A percentile compares a stretch with the other conserved stretches of the same genome.
phyloP scores from a whole-genome alignment of 2,113 vertebrate genomes.

The Pluvianellus socialis region DNA sequence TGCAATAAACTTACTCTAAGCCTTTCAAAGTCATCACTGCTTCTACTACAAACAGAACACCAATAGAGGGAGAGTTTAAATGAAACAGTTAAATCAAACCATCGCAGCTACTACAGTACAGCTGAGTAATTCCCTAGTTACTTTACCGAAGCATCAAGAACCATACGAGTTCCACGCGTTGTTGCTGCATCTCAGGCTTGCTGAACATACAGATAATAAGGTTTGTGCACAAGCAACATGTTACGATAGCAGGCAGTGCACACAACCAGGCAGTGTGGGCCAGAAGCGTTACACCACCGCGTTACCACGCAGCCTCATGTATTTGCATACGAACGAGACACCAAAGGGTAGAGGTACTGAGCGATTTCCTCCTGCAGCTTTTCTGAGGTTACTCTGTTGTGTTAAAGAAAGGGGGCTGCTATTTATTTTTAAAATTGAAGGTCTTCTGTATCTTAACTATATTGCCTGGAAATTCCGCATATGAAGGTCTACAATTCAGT shows the following conservation, averaged over 20 bases:
- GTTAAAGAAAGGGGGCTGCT: not conserved
- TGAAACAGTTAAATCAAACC: not conserved
- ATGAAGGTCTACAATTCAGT: not conserved
- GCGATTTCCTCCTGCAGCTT: not conserved
- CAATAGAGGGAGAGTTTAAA: not conserved
- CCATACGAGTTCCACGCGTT: not conserved
- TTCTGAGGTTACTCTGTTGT: not conserved
- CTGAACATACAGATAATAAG: not conserved
- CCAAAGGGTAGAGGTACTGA: not conserved
- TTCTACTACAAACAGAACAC: not conserved
- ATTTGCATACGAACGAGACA: not conserved
- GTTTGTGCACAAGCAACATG: not conserved
- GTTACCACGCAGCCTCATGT: not conserved
- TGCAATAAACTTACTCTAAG: not conserved
- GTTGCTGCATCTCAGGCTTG: not conserved
- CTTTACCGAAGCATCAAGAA: not conserved
- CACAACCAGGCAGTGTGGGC: not conserved
- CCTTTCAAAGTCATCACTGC: not conserved
- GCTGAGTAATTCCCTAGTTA: not conserved
- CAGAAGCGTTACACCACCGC: not conserved
- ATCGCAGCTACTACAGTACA: not conserved
- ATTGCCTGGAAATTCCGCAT: not conserved
- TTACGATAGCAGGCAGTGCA: not conserved
- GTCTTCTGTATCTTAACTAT: not conserved
- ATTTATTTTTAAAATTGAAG: not conserved